These are phyloP conservation scores for Prinia subflava DNA, from an alignment of 2,113 vertebrate genomes.

Conservation along the genomic window DNA sequence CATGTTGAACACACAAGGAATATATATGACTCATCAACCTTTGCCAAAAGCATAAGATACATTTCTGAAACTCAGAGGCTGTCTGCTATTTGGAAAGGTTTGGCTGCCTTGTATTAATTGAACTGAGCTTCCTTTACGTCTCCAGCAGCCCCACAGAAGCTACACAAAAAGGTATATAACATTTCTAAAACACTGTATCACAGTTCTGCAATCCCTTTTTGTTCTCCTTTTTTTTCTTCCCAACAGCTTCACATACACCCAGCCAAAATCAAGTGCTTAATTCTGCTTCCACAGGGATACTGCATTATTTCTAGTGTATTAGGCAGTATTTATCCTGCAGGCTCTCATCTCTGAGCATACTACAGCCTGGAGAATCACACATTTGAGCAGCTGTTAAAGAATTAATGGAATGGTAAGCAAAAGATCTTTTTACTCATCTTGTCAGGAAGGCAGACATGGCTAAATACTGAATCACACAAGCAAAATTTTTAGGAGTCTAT, in stretches of 20 bases:
- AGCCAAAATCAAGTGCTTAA: background rate
- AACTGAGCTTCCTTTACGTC: background rate
- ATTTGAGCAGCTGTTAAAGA: background rate
- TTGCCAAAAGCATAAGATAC: slow-evolving; percentile 48
- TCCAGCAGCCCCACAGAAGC: background rate
- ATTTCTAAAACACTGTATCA: background rate
- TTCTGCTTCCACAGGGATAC: background rate
- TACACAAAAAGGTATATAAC: background rate
- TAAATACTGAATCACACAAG: background rate
- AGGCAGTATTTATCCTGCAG: background rate
- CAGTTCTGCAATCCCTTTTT: background rate
- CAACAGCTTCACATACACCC: background rate
- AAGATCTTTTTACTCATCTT: background rate
- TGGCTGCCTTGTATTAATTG: background rate
- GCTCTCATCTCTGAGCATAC: background rate
- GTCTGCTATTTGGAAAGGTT: slow-evolving; percentile 27
- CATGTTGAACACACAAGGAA: slow-evolving; percentile 54
- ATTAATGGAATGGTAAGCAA: background rate
- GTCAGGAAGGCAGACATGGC: background rate
- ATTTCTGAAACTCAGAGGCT: slow-evolving; percentile 29
- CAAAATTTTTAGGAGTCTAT: background rate
- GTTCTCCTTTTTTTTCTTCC: background rate
- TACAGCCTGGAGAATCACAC: background rate
- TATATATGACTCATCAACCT: slow-evolving; percentile 63
- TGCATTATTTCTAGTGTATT: background rate